A percentile compares a stretch with the other conserved stretches of the same genome.
These are phyloP conservation scores for Acronicta psi DNA, from an alignment of 2,888 invertebrate genomes.

Conservation along the genomic window DNA sequence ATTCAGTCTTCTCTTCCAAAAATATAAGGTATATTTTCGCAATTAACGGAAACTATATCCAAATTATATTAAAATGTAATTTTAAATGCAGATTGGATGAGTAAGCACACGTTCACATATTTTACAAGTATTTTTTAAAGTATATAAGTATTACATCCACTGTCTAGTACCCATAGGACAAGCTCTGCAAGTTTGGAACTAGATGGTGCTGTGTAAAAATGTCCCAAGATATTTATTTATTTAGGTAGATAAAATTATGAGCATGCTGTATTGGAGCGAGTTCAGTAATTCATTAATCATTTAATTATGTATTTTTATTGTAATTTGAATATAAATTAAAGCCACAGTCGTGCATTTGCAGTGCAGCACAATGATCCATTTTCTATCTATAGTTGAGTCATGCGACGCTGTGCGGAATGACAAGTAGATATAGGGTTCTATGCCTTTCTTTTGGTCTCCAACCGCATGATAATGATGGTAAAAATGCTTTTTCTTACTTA, in stretches of 20 bases:
- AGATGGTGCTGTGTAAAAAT: too few species aligned
- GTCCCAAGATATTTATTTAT: too few species aligned
- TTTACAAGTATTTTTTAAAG: conserved; percentile 29
- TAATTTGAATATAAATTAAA: conserved; percentile 18
- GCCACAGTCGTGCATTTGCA: conserved; percentile 18
- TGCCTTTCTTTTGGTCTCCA: conserved; percentile 15
- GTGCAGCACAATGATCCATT: conserved; percentile 35
- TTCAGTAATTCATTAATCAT: conserved; percentile 11
- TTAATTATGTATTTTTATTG: conserved; percentile 10
- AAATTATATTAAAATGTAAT: too few species aligned
- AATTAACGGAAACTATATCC: too few species aligned
- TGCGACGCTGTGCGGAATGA: conserved; percentile 11
- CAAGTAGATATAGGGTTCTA: conserved; percentile 9
- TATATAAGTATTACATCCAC: too few species aligned
- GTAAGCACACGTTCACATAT: conserved; percentile 1
- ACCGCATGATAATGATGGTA: neutral
- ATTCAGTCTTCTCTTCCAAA: too few species aligned
- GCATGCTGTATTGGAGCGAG: conserved; percentile 9
- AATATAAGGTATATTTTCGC: too few species aligned
- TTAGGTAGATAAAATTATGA: neutral
- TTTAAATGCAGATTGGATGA: too few species aligned
- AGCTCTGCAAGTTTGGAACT: too few species aligned
- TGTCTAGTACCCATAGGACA: too few species aligned
- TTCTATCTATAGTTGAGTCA: conserved; percentile 38
- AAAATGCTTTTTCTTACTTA: neutral